Evolutionary conservation across 2,113 vertebrate genomes (phyloP), one percentile per base, ranked within the genome.

Genomic region (Prietella phreatophila): DNA sequence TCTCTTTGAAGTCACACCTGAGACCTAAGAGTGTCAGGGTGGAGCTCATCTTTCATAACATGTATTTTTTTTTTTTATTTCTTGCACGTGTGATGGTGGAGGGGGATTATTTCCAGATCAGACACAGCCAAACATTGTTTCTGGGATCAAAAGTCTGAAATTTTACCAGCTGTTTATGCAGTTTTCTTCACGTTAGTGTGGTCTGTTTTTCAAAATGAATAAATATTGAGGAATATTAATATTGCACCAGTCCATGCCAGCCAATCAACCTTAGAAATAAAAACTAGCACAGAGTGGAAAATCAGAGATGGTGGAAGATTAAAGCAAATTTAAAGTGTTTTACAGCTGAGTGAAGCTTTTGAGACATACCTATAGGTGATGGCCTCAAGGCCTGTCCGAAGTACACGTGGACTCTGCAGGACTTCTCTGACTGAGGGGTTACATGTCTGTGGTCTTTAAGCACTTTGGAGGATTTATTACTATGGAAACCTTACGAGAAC

Each of bases 1-100:
- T 88, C 55, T 85, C 58, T 90, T 89, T 87, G 88, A 90, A 82
- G 81, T 58, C 61, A 82, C 85, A 89, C 85, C 73, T 85, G 89
- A 90, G 82, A 89, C 82, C 60, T 33, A 15, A 85, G 69, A 71
- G 69, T 33, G 58, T 53, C 67, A 76, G 67, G 87, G 36, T 82
- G 73, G 33, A 82, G 14, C 56, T 75, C 27, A 9, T 42, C 47
- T 82, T 83, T 85, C 39, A 65, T 47, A 55, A 65, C 36, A 65
- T 39, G n/a, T 42, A 11, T 33, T 33, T 20, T 17, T 65, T 33
- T 60, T 86, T 79, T 73, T 56, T 75, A 10, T 13, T 63, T 67
- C 76, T 53, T 79, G 50, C 27, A 80, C 2, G 17, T 80, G 50
- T 55, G 14, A 50, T 9, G 19, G 6, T 30, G n/a, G n/a, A 53